phyloP scores from a whole-genome alignment of 2,113 vertebrate genomes.

The Microtus pennsylvanicus region DNA sequence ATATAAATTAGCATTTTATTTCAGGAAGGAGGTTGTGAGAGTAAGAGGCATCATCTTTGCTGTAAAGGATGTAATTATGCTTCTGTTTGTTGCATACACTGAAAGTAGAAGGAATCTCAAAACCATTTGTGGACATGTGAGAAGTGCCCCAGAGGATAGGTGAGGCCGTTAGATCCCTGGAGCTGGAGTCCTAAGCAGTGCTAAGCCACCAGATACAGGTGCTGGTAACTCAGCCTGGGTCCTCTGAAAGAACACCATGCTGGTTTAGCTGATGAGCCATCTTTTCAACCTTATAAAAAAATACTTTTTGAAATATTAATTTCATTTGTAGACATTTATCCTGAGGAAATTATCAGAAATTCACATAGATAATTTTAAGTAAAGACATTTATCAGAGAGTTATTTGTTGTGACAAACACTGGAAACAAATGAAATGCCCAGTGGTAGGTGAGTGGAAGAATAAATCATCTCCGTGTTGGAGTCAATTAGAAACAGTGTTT shows the following conservation, averaged over 20 bases:
- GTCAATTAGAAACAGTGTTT: conserved; percentile 39
- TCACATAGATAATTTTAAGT: conserved; percentile 55
- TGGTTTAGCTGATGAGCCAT: not conserved
- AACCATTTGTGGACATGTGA: not conserved
- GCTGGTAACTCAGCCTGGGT: not conserved
- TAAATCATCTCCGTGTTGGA: conserved; percentile 36
- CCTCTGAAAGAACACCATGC: not conserved
- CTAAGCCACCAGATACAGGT: not conserved
- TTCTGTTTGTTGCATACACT: not conserved
- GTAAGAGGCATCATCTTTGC: not conserved
- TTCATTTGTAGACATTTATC: conserved; percentile 56
- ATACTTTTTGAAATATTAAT: conserved; percentile 58
- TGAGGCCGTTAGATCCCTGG: no score
- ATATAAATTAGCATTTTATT: not conserved
- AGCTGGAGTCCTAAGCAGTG: not conserved
- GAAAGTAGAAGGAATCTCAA: not conserved
- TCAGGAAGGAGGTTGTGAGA: not conserved
- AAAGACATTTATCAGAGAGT: conserved; percentile 44
- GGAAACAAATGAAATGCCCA: conserved; percentile 60
- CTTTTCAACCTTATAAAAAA: not conserved
- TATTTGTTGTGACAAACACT: conserved; percentile 55
- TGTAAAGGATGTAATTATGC: not conserved
- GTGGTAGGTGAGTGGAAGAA: conserved; percentile 14
- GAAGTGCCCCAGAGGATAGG: not conserved
- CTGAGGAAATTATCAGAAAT: conserved; percentile 62